Evolutionary conservation across 2,888 invertebrate genomes (phyloP), one percentile per base, ranked within the genome.

Genomic region (Volucella inanis): DNA sequence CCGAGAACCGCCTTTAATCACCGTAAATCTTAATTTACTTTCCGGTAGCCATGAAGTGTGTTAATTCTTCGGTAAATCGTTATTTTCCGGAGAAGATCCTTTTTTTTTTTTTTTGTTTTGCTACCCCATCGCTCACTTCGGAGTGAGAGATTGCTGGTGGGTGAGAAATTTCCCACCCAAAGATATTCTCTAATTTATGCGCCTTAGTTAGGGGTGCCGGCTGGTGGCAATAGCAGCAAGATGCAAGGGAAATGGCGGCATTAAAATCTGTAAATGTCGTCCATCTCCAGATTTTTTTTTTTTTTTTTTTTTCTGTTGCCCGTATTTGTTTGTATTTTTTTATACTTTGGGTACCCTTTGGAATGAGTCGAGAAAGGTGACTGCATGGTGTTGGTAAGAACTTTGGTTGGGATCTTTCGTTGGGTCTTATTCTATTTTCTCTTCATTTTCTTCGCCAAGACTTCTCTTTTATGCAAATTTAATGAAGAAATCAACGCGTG

Each of bases 11-110:
- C 61, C 64, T 67, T 72, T 72, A 79, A 79, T 79, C 79, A 79
- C 65, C 65, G 72, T 79, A 79, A 79, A 79, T 79, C 79, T 79
- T 79, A 79, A 79, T 79, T 79, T 79, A 79, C 65, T 79, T 79
- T 79, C 71, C 79, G 79, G 72, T 65, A 61, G 79, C 72, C 72
- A 67, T 79, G 65, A 65, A 79, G 79, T 72, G 79, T 72, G 79
- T 79, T 79, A 79, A 79, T 79, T 79, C 72, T 72, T 79, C 59
- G 65, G 72, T 72, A 79, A 79, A 72, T 79, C 79, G 79, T 65
- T 72, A 65, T 79, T 72, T 72, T 67, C 72, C 14, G 45, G 18
- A 31, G 18, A 61, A 15, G 65, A 55, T 41, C 45, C 43, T 61
- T 41, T 55, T 62, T 71, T 61, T 41, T 55, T 62, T 71, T 61